Evolutionary conservation across 2,888 invertebrate species (phyloP).

Genomic region (Lampropteryx suffumata): DNA sequence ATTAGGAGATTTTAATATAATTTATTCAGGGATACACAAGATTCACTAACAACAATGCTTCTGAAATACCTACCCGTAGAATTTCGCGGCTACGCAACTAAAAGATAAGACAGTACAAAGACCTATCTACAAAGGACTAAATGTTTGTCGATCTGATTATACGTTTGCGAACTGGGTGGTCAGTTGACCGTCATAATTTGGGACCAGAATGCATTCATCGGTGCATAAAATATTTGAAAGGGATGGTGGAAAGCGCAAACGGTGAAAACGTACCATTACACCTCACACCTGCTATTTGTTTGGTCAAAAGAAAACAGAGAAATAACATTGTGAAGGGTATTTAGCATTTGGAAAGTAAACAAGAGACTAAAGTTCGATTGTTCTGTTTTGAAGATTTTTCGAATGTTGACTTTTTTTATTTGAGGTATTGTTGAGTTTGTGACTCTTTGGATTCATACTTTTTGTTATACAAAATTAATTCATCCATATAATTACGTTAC

Average conservation of each 20-base stretch:
- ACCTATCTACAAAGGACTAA: conserved; percentile 65
- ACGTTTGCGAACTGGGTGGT: conserved; percentile 59
- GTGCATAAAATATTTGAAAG: conserved; percentile 77
- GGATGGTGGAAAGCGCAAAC: conserved; percentile 64
- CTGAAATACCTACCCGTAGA: conserved; percentile 1
- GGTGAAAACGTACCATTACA: conserved; percentile 71
- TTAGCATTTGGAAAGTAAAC: conserved; percentile 20
- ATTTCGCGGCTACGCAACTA: conserved; percentile 13
- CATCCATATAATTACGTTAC: no score
- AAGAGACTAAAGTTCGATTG: conserved; percentile 9
- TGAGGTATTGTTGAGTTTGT: no score
- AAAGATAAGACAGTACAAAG: conserved; percentile 49
- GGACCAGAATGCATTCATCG: conserved; percentile 68
- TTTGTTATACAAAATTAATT: no score
- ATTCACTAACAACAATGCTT: not conserved
- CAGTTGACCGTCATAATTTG: conserved; percentile 82
- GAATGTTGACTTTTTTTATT: conserved; percentile 4
- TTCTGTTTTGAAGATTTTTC: conserved; percentile 18
- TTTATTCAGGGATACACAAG: no score
- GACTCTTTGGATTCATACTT: no score
- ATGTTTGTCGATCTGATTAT: conserved; percentile 79
- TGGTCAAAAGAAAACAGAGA: conserved; percentile 43
- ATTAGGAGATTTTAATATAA: no score
- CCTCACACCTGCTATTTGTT: conserved; percentile 65
- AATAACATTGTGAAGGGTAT: conserved; percentile 30